Percentiles rank a stretch among this genome's conserved stretches.
phyloP scores from a whole-genome alignment of 2,113 vertebrate species.

The Urocynchramus pylzowi region DNA sequence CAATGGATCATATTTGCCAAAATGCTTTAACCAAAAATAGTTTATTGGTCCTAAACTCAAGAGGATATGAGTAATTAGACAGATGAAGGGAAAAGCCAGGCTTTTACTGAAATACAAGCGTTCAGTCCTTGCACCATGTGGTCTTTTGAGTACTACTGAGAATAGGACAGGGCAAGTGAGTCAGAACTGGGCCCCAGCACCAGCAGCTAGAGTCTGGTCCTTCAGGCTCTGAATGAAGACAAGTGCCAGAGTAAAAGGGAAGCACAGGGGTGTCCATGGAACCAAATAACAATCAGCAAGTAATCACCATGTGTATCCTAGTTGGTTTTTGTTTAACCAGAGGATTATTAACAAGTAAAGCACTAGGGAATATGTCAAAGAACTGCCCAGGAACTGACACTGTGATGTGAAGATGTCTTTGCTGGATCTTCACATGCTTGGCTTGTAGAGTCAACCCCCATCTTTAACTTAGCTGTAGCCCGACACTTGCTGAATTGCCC shows the following conservation, averaged over 20 bases:
- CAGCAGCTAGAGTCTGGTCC: background rate
- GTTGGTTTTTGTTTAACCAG: background rate
- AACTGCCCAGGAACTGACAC: background rate
- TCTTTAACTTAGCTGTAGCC: background rate
- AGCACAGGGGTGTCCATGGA: background rate
- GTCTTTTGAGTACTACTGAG: background rate
- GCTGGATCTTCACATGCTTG: background rate
- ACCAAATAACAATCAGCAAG: background rate
- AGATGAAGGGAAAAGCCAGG: background rate
- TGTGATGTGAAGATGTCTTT: background rate
- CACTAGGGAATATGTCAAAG: background rate
- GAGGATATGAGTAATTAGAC: background rate
- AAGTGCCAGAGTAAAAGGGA: background rate
- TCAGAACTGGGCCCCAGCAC: background rate
- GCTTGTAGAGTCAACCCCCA: background rate
- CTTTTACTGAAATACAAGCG: background rate
- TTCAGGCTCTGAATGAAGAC: background rate
- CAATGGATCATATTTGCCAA: background rate
- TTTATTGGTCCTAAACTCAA: background rate
- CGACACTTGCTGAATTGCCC: background rate
- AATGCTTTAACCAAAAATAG: background rate
- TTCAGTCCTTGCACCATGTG: background rate
- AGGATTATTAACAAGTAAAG: background rate
- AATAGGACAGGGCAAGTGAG: background rate
- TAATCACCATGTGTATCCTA: rapidly evolving